Evolutionary conservation across 1,140 invertebrate species (phyloP), one percentile per base, ranked within the genome.

Genomic region (Hypsibius dujardini): DNA sequence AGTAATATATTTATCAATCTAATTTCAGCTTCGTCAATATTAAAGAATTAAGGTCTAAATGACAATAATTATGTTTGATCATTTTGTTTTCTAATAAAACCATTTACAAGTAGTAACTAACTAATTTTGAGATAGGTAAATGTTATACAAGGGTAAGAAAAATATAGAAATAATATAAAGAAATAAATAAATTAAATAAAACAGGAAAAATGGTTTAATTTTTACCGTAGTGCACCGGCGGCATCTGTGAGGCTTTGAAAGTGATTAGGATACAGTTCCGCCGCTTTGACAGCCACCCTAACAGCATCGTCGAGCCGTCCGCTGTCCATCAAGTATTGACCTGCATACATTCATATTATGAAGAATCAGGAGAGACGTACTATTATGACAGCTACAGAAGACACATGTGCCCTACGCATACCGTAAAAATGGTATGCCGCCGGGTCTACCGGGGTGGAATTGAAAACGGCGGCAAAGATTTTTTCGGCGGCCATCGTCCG

Each of bases 361-460:
- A 73, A 42, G 0, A 14, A n/a, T 71, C 7, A 40, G 59, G 46
- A 28, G 15, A n/a, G 59, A 50, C 69, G 59, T 15, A 15, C 28
- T 28, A 28, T 28, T 28, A 28, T 28, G 28, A 28, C 28, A 28
- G 28, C 28, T 28, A 28, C 28, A 28, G 28, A 28, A 28, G 28
- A 28, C 28, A 28, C 28, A 28, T 28, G 28, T 28, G 28, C 28
- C 28, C 28, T 28, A 28, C 71, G 80, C 83, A 82, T 81, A 90
- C 90, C 89, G 77, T 90, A 90, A 80, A 91, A 88, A 78, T 90
- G 86, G 78, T 88, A 86, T 28, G 90, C 88, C 73, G 85, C 85
- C 0, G 88, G 85, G 78, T 94, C 90, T 62, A 86, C 82, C 1
- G 91, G 89, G 56, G 90, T 89, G 72, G 95, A 80, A 73, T 84